Evolutionary conservation across 2,888 invertebrate species (phyloP).

Genomic region (Agrochola macilenta): DNA sequence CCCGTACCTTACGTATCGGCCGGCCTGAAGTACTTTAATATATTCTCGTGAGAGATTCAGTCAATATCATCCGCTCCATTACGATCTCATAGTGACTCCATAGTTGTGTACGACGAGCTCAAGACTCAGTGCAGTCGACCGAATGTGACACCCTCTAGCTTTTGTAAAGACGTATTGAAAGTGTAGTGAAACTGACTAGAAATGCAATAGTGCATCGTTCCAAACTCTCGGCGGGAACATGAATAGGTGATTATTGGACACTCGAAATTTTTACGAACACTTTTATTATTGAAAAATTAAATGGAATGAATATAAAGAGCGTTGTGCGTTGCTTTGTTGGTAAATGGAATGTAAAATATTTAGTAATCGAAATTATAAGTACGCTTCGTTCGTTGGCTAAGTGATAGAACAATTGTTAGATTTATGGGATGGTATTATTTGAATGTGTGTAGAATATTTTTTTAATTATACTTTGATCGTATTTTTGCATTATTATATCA

Average conservation of each 20-base stretch:
- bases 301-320: conserved; percentile 79
- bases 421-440: conserved; percentile 80
- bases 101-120: conserved; percentile 73
- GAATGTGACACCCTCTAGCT: conserved; percentile 77
- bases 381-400: conserved; percentile 84
- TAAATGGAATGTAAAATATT: conserved; percentile 83
- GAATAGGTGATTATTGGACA: conserved; percentile 87
- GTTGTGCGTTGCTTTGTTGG: conserved; percentile 88
- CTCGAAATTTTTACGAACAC: conserved; percentile 82
- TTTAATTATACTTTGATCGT: conserved; percentile 53
- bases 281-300: conserved; percentile 75
- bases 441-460: conserved; percentile 68
- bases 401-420: conserved; percentile 85
- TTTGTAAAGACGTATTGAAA: conserved; percentile 75
- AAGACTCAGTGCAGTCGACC: conserved; percentile 75
- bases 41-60: conserved; percentile 81
- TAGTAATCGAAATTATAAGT: conserved; percentile 80
- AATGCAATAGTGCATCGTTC: conserved; percentile 77
- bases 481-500: conserved; percentile 37
- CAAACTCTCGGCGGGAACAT: conserved; percentile 78
- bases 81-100: conserved; percentile 74
- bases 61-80: conserved; percentile 73
- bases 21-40: conserved; percentile 85
- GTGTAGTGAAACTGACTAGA: conserved; percentile 76
- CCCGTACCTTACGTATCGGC: conserved; percentile 87